Base-by-base conservation (phyloP, 2,113 vertebrate species). In the Pedetes capensis region DNA sequence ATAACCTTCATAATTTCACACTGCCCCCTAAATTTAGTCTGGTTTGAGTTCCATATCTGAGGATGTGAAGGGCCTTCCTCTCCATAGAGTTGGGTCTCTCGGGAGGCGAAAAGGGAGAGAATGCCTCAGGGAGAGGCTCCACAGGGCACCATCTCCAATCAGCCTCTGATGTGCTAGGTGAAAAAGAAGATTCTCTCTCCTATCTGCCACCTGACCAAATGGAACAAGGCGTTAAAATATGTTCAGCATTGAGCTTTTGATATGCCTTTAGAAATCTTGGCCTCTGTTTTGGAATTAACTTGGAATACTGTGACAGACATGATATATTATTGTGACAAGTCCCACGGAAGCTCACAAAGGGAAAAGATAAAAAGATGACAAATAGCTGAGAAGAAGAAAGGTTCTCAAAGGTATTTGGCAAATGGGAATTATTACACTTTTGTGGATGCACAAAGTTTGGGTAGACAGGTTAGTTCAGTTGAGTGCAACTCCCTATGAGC, bases 311-410 rank as follows among this genome's bases (percentile, higher is more conserved):
- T 85, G 87, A 68, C 7, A 89, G 90, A 79, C 84, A 75, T 81
- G 72, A 53, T 92, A 91, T 25, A 49, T 76, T 91, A 93, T 64
- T 74, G 76, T 90, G 83, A 78, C 75, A 88, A 87, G 27, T 81
- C 61, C 44, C 42, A 68, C 34, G 29, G 71, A 88, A 95, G 22
- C 68, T 91, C 71, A 93, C 75, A 95, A 72, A 63, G 16, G 37
- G 32, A 92, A 94, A 92, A 71, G 69, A 94, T 96, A 47, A 93
- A 95, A 96, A 78, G 55, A 87, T 47, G 80, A 72, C 49, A 96
- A 90, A 61, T 18, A 61, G 66, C 27, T 39, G 59, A 92, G 80
- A 90, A 87, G 80, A 96, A 96, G 71, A 32, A 39, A 95, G 79
- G 4, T 5, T 89, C 64, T 94, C 78, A 85, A 89, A 87, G 39